Evolutionary conservation across 1,140 invertebrate genomes (phyloP).

Genomic region (Prorops nasuta): DNA sequence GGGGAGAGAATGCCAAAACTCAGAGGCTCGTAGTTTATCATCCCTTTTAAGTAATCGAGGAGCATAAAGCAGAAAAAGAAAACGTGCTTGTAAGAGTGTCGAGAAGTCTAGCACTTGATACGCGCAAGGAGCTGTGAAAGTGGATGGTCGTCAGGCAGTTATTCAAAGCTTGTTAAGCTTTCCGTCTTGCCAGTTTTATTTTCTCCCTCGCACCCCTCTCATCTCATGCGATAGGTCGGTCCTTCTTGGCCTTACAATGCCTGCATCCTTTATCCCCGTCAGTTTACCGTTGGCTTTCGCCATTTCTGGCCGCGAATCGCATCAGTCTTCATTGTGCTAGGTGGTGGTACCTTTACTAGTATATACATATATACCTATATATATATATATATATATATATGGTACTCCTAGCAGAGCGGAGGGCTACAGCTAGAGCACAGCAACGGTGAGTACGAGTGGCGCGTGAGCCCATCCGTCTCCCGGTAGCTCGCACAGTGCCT

Average conservation of each 20-base stretch:
- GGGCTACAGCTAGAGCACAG: not conserved
- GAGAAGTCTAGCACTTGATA: no score
- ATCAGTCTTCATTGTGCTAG: slow-evolving; percentile 46
- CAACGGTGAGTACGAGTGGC: slow-evolving; percentile 8
- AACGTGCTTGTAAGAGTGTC: no score
- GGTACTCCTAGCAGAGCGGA: not conserved
- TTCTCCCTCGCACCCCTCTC: not conserved
- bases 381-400: no score
- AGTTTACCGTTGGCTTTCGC: no score
- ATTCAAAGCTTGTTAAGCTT: slow-evolving; percentile 44
- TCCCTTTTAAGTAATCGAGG: no score
- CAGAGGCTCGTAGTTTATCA: no score
- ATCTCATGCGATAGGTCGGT: no score
- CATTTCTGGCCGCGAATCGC: slow-evolving; percentile 34
- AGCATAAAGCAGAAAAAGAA: no score
- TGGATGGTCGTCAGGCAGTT: slow-evolving; percentile 35
- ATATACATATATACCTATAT: no score
- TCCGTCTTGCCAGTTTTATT: slow-evolving; percentile 10
- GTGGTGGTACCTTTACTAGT: no score
- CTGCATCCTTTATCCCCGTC: slow-evolving; percentile 1
- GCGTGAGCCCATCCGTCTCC: slow-evolving; percentile 41
- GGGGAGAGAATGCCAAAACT: no score
- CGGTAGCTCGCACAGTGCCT: slow-evolving; percentile 25
- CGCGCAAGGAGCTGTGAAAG: slow-evolving; percentile 23
- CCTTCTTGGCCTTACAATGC: not conserved